phyloP scores from a whole-genome alignment of 2,797 vertebrate genomes.

The Champsocephalus esox region DNA sequence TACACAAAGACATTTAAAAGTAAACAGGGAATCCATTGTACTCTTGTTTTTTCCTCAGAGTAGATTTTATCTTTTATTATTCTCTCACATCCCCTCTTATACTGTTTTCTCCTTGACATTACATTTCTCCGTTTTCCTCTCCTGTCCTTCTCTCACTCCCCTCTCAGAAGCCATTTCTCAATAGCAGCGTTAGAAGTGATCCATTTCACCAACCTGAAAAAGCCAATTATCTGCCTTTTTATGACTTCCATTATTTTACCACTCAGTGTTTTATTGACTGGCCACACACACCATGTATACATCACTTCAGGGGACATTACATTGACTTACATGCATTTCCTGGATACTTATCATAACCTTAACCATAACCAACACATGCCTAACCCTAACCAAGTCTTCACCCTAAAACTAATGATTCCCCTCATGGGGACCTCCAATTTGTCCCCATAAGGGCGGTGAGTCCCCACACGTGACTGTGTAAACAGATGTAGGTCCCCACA shows the following conservation, averaged over 20 bases:
- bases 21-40: conserved; percentile 22
- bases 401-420: no score
- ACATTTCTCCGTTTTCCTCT: conserved; percentile 2
- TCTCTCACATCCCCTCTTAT: conserved; percentile 2
- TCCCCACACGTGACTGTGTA: no score
- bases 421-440: no score
- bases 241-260: conserved; percentile 82
- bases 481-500: no score
- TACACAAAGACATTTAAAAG: conserved; percentile 25
- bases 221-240: conserved; percentile 82
- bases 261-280: conserved; percentile 66
- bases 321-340: no score
- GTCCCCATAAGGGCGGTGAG: no score
- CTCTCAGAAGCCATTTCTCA: conserved; percentile 64
- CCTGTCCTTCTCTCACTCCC: conserved; percentile 24
- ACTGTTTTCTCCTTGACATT: conserved; percentile 13
- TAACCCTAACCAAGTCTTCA: no score
- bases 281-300: neutral
- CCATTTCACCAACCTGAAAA: conserved; percentile 76
- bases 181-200: conserved; percentile 66
- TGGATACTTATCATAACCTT: no score
- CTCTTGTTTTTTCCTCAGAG: neutral
- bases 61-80: neutral
- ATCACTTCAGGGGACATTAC: no score
- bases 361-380: no score